These are phyloP conservation scores for Ciconia boyciana DNA, from an alignment of 2,113 vertebrate species.

Conservation along the genomic window DNA sequence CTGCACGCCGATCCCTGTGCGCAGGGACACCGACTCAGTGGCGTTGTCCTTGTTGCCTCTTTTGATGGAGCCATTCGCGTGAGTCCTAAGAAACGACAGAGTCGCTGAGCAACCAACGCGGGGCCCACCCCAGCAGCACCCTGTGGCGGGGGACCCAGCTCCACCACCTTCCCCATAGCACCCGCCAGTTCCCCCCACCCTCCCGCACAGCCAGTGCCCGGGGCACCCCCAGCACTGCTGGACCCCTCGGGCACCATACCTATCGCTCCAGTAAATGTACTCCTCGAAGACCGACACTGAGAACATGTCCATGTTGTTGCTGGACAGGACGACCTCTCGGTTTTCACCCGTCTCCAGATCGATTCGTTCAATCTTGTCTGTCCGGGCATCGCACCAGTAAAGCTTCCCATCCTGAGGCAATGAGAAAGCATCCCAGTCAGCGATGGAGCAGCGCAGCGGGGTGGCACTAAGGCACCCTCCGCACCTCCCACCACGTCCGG, in stretches of 20 bases:
- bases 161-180: not conserved
- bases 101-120: accelerated
- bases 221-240: not conserved
- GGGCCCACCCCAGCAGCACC: not conserved
- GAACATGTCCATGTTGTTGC: constrained; percentile 99
- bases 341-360: constrained; percentile 92
- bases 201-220: accelerated
- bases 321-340: constrained; percentile 89
- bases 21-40: constrained; percentile 88
- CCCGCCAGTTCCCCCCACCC: not conserved
- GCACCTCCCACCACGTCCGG: accelerated
- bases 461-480: not conserved
- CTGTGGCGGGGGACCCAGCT: accelerated
- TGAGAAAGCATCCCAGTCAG: not conserved
- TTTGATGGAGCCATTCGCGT: constrained; percentile 96
- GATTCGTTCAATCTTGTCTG: constrained; percentile 93
- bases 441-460: accelerated
- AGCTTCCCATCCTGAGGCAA: constrained; percentile 82
- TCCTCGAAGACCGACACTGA: constrained; percentile 95
- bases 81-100: constrained; percentile 75
- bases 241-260: constrained; percentile 57
- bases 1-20: constrained; percentile 93
- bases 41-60: constrained; percentile 95
- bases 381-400: constrained; percentile 96
- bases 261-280: constrained; percentile 97